Evolutionary conservation across 2,888 invertebrate species (phyloP).

Genomic region (Panopea generosa): DNA sequence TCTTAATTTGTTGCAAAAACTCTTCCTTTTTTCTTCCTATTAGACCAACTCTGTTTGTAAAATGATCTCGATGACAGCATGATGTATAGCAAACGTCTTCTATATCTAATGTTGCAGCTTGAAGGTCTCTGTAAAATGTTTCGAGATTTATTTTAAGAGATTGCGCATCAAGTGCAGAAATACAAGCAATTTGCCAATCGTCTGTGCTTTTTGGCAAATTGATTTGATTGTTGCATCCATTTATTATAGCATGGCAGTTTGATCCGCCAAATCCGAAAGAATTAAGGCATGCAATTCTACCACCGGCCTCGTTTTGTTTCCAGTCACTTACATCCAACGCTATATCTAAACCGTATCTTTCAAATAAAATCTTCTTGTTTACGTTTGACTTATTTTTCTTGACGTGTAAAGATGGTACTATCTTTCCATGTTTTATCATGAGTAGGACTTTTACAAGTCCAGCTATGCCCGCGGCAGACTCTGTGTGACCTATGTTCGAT

Average conservation of each 20-base stretch:
- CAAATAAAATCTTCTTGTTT: constrained; percentile 69
- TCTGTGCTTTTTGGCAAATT: too few species aligned
- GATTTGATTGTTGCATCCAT: background rate
- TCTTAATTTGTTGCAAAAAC: background rate
- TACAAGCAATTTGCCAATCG: too few species aligned
- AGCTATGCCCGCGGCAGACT: constrained; percentile 74
- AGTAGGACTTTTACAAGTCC: constrained; percentile 74
- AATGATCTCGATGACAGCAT: background rate
- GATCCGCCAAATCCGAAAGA: constrained; percentile 23
- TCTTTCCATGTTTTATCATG: constrained; percentile 70
- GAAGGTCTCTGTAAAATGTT: background rate
- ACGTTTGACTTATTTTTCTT: constrained; percentile 43
- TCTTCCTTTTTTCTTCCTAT: background rate
- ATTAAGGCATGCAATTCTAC: constrained; percentile 5
- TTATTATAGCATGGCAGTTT: constrained; percentile 7
- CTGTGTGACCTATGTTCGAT: constrained; percentile 77
- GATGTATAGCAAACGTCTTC: background rate
- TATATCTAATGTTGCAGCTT: background rate
- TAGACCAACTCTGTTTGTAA: background rate
- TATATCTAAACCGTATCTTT: constrained; percentile 28
- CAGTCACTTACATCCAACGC: background rate
- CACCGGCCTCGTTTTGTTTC: too few species aligned
- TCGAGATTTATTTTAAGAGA: too few species aligned
- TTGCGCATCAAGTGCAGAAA: too few species aligned
- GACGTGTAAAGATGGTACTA: constrained; percentile 69